Base-by-base conservation (phyloP, 2,888 invertebrate genomes). In the Chaitophorus viminalis region DNA sequence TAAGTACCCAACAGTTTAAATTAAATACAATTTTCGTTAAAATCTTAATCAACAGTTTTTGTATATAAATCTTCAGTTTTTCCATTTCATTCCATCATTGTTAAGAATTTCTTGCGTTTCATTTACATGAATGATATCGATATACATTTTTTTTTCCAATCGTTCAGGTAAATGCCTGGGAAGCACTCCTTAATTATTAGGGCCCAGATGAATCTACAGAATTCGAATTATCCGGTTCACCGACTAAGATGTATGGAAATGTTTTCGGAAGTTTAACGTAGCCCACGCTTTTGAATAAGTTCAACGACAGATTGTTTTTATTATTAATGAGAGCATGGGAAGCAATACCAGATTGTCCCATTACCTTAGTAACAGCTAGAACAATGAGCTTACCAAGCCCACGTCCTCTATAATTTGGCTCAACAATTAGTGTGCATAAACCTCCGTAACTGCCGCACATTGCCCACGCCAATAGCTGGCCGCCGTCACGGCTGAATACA, bases 361-460 rank as follows among this genome's bases (percentile, higher is more conserved):
- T 87, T 18, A 25, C 72, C 25, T 87, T 87, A 31, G 87, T 87
- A 1, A 87, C 79, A 6, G 87, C 87, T n/a, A 74, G 31, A 0
- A 79, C 79, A 18, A 87, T 46, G 9, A 81, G 31, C 18, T 79
- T 87, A 6, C 87, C 87, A 31, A 87, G 81, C 8, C 87, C 87
- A 33, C 79, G 72, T 39, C 33, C 21, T 25, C 87, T 81, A 25
- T 81, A 74, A 65, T 87, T 39, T 25, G 87, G 74, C 46, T 78
- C 81, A 14, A 87, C 87, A 18, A 87, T 79, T 46, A 87, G n/a
- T 2, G 87, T 87, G 18, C 79, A 75, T 1, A 87, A 65, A 31
- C 87, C 87, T 18, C 87, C 87, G 33, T 87, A 87, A 65, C 87
- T 87, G 18, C 87, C 87, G 29, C 87, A 87, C 87, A 87, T 87